phyloP scores from a whole-genome alignment of 2,888 invertebrate genomes.

The Sarcophaga variegata region DNA sequence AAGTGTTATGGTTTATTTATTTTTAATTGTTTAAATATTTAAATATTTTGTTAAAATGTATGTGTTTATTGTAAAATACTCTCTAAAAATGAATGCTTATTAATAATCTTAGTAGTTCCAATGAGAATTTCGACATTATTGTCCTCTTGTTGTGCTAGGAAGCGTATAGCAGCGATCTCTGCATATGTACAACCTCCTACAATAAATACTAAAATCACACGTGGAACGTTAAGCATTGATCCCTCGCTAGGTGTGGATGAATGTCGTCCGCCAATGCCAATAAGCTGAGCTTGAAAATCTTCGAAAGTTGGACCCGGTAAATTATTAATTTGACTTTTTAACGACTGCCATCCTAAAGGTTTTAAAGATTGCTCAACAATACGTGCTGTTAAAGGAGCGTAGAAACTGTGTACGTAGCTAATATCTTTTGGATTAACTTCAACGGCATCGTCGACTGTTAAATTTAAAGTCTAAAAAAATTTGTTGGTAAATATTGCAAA shows the following conservation, averaged over 20 bases:
- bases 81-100: slow-evolving; percentile 92
- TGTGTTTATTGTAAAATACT: slow-evolving; percentile 83
- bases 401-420: slow-evolving; percentile 95
- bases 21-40: slow-evolving; percentile 3
- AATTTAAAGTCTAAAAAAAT: slow-evolving; percentile 85
- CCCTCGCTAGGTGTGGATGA: slow-evolving; percentile 85
- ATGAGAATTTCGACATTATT: slow-evolving; percentile 94
- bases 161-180: slow-evolving; percentile 91
- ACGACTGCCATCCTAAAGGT: slow-evolving; percentile 88
- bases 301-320: slow-evolving; percentile 88
- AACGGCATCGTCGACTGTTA: slow-evolving; percentile 94
- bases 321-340: slow-evolving; percentile 91
- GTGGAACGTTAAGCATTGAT: slow-evolving; percentile 81
- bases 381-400: slow-evolving; percentile 95
- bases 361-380: slow-evolving; percentile 91
- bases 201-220: slow-evolving; percentile 94
- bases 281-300: slow-evolving; percentile 84
- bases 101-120: slow-evolving; percentile 95
- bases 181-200: slow-evolving; percentile 98
- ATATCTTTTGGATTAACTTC: slow-evolving; percentile 93
- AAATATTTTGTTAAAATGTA: not conserved
- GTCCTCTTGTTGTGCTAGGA: slow-evolving; percentile 89
- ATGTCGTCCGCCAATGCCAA: slow-evolving; percentile 84
- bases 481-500: not conserved
- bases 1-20: not conserved